Conservation (phyloP, 2,797 vertebrate species). For the Spheniscus humboldti region DNA sequence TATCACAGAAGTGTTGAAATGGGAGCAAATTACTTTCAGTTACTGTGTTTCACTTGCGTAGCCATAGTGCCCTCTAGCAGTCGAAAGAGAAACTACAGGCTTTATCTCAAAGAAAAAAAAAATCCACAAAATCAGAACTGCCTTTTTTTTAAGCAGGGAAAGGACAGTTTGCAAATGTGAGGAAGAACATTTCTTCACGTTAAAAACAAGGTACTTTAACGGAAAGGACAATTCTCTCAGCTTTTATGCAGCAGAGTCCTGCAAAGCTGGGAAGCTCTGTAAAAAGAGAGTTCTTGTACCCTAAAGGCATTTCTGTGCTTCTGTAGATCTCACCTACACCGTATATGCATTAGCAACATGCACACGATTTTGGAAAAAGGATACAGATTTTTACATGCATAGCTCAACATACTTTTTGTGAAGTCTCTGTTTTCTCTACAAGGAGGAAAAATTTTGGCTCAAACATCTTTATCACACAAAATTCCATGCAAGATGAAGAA, state of each 20-base stretch:
- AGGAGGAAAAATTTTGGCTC: neutral
- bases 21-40: neutral
- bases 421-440: neutral
- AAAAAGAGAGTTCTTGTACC: neutral
- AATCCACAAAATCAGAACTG: neutral
- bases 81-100: neutral
- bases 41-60: conserved; percentile 6
- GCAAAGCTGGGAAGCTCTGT: neutral
- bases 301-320: neutral
- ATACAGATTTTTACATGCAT: neutral
- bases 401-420: neutral
- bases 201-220: neutral
- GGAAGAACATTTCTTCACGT: neutral
- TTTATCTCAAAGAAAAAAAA: neutral
- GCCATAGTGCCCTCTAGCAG: conserved; percentile 62
- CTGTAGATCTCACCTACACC: neutral
- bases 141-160: neutral
- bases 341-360: neutral
- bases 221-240: neutral
- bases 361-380: neutral
- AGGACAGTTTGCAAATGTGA: neutral
- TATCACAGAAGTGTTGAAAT: conserved; percentile 21
- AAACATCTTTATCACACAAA: neutral
- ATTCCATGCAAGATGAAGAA: neutral
- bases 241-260: neutral